These are phyloP conservation scores for Chaetodon trifascialis DNA, from an alignment of 2,113 vertebrate species.

Conservation along the genomic window DNA sequence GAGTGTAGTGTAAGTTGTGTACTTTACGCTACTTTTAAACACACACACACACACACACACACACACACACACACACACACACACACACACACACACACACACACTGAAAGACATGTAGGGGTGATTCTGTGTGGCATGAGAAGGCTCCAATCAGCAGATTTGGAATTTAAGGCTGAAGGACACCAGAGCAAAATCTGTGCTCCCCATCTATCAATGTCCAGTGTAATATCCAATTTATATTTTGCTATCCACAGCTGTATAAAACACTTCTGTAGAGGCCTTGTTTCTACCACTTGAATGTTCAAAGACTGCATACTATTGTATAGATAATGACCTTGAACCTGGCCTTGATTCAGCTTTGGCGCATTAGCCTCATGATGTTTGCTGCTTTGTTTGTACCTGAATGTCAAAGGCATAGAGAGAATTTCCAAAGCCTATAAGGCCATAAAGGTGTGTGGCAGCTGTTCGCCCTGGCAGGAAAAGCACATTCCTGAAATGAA, in stretches of 20 bases:
- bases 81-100: not conserved
- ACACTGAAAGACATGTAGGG: conserved; percentile 1
- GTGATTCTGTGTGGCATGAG: not conserved
- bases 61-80: not conserved
- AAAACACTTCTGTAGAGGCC: conserved; percentile 1
- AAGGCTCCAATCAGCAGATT: conserved; percentile 50
- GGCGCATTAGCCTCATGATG: not conserved
- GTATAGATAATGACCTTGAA: conserved; percentile 20
- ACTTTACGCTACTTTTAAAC: not conserved
- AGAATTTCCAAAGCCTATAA: conserved; percentile 56
- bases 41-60: not conserved
- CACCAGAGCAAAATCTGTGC: conserved; percentile 16
- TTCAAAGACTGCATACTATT: not conserved
- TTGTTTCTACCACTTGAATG: not conserved
- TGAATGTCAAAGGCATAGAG: conserved; percentile 39
- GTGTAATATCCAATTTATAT: conserved; percentile 20
- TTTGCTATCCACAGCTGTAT: conserved; percentile 15
- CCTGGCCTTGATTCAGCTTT: conserved; percentile 23
- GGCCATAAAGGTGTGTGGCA: conserved; percentile 70
- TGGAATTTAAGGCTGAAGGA: conserved; percentile 48
- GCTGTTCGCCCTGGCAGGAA: conserved; percentile 62
- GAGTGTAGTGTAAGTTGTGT: not conserved
- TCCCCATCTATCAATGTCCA: conserved; percentile 48
- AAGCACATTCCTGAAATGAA: conserved; percentile 63
- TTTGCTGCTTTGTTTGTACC: conserved; percentile 37